Conservation (phyloP, 2,113 vertebrate species). For the Bucco capensis region DNA sequence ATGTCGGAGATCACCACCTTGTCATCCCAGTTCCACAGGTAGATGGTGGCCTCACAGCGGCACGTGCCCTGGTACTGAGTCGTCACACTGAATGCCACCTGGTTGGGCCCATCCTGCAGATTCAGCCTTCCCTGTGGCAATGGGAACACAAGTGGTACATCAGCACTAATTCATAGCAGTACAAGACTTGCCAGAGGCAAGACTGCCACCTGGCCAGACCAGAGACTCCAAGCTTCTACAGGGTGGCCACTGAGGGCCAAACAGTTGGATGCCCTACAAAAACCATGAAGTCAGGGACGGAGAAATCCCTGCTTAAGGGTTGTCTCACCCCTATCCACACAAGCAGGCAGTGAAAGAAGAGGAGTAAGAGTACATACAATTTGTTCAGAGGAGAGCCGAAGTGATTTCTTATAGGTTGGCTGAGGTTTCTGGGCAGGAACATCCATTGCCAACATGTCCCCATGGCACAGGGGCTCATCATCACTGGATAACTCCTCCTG, state of each 20-base stretch:
- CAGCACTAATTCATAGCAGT: background rate
- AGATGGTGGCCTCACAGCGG: constrained; percentile 90
- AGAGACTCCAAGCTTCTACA: background rate
- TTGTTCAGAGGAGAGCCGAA: constrained; percentile 87
- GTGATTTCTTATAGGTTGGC: constrained; percentile 82
- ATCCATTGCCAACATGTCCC: background rate
- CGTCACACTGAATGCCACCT: constrained; percentile 90
- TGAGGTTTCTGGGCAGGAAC: background rate
- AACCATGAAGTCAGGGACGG: background rate
- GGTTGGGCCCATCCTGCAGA: constrained; percentile 86
- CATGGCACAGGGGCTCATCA: background rate
- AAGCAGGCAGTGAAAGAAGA: background rate
- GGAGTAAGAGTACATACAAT: constrained; percentile 72
- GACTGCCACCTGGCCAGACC: background rate
- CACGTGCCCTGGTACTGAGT: constrained; percentile 96
- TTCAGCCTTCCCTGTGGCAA: constrained; percentile 78
- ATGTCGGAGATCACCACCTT: constrained; percentile 94
- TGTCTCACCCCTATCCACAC: background rate
- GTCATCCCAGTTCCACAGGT: constrained; percentile 93
- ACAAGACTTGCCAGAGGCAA: background rate
- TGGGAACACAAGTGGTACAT: background rate
- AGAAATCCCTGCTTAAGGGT: background rate
- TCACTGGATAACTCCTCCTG: constrained; percentile 76
- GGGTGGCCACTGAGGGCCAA: background rate
- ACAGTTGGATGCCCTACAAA: background rate